Base-by-base conservation (phyloP, 2,113 vertebrate genomes). In the Ctenodactylus gundi region DNA sequence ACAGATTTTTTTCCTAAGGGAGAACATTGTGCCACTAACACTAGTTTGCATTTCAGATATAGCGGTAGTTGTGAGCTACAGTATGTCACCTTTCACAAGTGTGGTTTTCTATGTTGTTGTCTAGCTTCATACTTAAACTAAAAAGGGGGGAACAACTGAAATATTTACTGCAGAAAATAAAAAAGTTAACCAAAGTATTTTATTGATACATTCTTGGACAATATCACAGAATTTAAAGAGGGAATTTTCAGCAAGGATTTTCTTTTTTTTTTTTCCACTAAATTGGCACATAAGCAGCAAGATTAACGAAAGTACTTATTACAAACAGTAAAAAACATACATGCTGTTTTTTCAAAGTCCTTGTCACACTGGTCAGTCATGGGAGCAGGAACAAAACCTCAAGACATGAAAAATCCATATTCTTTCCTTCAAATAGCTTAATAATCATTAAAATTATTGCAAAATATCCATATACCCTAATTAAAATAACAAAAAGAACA, bases 241-340 rank as follows among this genome's bases (percentile, higher is more conserved):
- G 98, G 98, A 97, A 97, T 95, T 95, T 93, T 98, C 98, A 96
- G 98, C 98, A 98, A 98, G 98, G 98, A 78, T 36, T 64, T 53
- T 70, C 12, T 73, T 51, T 94, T 92, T 73, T 51, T 94, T 92
- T 55, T 90, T 97, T 97, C 98, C 98, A 98, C 98, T 98, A 98
- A 98, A 98, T 98, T 98, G 98, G 98, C 98, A 99, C 98, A 98
- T 98, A 98, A 98, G 98, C 98, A 98, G 98, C 98, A 98, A 98
- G 98, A 98, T 98, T 98, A 98, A 98, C 97, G 98, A 98, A 98
- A 98, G 97, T 98, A 98, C 98, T 99, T 98, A 96, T 98, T 98
- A 98, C 98, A 99, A 99, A 99, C 98, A 98, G 98, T 98, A 98
- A 95, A 99, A 99, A 99, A 98, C 98, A 98, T 98, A 98, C 98